A percentile compares a stretch with the other conserved stretches of the same genome.
phyloP scores from a whole-genome alignment of 2,797 vertebrate genomes.

The Atherinosoma microstoma region DNA sequence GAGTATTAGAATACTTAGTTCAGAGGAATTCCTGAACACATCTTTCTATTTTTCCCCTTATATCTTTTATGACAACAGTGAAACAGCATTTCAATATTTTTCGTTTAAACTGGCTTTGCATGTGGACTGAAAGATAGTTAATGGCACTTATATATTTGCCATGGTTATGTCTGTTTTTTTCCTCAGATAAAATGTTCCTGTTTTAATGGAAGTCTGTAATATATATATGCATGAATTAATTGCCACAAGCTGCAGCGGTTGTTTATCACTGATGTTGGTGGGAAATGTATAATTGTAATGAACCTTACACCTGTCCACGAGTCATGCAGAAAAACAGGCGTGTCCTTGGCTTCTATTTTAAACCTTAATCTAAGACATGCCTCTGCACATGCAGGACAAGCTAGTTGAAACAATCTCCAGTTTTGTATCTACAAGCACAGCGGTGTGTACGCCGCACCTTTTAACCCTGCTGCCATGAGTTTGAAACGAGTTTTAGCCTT shows the following conservation, averaged over 20 bases:
- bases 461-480: background rate
- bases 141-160: background rate
- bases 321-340: conserved; percentile 1
- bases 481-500: conserved; percentile 2
- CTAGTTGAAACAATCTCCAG: background rate
- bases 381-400: background rate
- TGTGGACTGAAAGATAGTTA: background rate
- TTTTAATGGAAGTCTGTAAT: too few relatives aligned
- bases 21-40: too few relatives aligned
- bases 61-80: background rate
- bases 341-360: conserved; percentile 15
- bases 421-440: background rate
- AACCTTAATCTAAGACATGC: background rate
- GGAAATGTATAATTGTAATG: background rate
- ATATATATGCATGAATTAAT: too few relatives aligned
- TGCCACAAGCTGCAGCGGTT: background rate
- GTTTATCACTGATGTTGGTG: conserved; percentile 1
- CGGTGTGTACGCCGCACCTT: background rate
- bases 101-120: background rate
- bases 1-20: background rate
- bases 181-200: too few relatives aligned
- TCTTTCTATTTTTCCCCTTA: background rate
- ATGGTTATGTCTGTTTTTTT: background rate
- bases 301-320: background rate
- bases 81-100: background rate